These are phyloP conservation scores for Ciconia nigra DNA, from an alignment of 2,797 vertebrate genomes.

Conservation along the genomic window DNA sequence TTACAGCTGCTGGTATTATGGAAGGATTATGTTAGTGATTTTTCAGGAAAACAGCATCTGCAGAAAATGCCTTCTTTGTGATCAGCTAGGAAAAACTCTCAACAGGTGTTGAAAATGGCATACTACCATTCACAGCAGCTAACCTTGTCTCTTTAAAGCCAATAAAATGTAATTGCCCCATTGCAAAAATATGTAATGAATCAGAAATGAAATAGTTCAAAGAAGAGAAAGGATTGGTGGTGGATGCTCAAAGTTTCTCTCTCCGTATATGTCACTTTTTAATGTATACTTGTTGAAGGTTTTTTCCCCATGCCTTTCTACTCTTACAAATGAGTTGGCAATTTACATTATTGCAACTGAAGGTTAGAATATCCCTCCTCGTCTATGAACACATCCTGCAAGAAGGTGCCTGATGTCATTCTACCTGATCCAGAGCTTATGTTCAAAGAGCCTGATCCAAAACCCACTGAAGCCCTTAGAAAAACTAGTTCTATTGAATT, in stretches of 20 bases:
- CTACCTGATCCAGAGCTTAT: not conserved
- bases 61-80: constrained; percentile 23
- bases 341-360: not conserved
- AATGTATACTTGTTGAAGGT: not conserved
- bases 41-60: constrained; percentile 19
- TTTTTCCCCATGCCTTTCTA: not conserved
- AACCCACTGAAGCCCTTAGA: not conserved
- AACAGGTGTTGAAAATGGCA: constrained; percentile 20
- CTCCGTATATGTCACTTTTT: not conserved
- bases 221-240: not conserved
- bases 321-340: not conserved
- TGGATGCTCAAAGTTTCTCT: not conserved
- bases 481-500: not conserved
- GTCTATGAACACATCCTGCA: not conserved
- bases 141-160: not conserved
- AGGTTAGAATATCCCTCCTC: not conserved
- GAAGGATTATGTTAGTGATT: not conserved
- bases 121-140: not conserved
- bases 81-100: not conserved
- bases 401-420: not conserved
- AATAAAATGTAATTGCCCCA: not conserved
- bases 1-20: constrained; percentile 39
- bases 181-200: not conserved
- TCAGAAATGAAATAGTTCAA: not conserved
- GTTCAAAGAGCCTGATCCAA: not conserved